Conservation (phyloP, 2,113 vertebrate genomes). For the zebrafish (Danio rerio) region DNA sequence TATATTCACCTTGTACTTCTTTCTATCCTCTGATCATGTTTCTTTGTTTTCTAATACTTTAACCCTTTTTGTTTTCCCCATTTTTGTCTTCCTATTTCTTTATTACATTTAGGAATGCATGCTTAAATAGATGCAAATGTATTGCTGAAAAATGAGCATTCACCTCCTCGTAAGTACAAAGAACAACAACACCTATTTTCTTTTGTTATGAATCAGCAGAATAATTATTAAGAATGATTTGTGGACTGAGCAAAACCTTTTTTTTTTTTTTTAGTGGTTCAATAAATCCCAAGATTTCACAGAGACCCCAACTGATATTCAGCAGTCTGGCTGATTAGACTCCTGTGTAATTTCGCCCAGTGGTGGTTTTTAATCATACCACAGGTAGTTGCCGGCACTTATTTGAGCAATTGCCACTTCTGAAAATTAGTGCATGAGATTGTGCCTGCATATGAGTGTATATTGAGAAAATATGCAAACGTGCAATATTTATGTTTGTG, state of each 20-base stretch:
- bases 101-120: constrained; percentile 74
- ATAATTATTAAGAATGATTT: constrained; percentile 80
- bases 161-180: constrained; percentile 64
- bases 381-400: constrained; percentile 24
- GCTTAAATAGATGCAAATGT: constrained; percentile 75
- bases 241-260: constrained; percentile 65
- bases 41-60: background rate
- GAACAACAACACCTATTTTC: constrained; percentile 67
- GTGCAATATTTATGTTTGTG: background rate
- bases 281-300: constrained; percentile 40
- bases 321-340: constrained; percentile 29
- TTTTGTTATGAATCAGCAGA: constrained; percentile 71
- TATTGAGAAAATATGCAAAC: background rate
- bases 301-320: constrained; percentile 25
- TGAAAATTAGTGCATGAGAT: background rate
- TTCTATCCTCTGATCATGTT: background rate
- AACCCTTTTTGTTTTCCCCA: background rate
- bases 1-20: background rate
- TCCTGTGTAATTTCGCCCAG: constrained; percentile 32
- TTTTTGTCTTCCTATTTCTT: constrained; percentile 34
- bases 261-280: constrained; percentile 52
- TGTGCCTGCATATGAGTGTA: background rate
- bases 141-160: constrained; percentile 74
- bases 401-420: constrained; percentile 21
- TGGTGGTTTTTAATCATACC: constrained; percentile 45